phyloP scores from a whole-genome alignment of 2,797 vertebrate species.

The Crocidura indochinensis region DNA sequence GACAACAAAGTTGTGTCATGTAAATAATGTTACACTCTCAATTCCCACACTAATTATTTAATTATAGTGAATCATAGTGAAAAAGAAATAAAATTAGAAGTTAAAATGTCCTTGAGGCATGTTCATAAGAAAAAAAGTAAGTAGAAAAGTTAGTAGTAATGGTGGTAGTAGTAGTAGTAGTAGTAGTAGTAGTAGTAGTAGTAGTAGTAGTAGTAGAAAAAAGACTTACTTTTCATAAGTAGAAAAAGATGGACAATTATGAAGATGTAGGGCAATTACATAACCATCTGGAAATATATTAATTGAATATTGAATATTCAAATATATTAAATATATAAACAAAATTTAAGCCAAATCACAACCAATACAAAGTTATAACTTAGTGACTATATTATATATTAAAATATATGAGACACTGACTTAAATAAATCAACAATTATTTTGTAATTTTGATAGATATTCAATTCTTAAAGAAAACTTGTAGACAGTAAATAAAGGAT shows the following conservation, averaged over 20 bases:
- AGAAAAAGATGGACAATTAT: neutral
- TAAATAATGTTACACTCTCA: neutral
- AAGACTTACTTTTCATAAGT: neutral
- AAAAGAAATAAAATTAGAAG: constrained; percentile 6
- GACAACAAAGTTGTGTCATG: neutral
- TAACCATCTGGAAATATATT: constrained; percentile 10
- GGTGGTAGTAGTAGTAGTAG: no score
- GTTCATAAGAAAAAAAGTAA: neutral
- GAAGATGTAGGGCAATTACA: neutral
- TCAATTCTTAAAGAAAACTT: neutral
- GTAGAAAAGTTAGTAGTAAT: no score
- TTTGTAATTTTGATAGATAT: neutral
- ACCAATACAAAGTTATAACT: constrained; percentile 9
- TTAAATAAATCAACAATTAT: neutral
- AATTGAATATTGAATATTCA: neutral
- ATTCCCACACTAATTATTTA: neutral
- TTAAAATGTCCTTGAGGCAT: neutral
- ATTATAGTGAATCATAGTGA: constrained; percentile 8
- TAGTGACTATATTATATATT: neutral
- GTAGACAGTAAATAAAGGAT: neutral
- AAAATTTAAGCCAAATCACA: neutral
- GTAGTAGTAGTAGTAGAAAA: no score
- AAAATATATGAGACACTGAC: neutral
- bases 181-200: no score
- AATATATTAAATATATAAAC: neutral